A percentile compares a stretch with the other conserved stretches of the same genome.
Conservation (phyloP, 2,888 invertebrate species). For the Synanthedon tipuliformis region DNA sequence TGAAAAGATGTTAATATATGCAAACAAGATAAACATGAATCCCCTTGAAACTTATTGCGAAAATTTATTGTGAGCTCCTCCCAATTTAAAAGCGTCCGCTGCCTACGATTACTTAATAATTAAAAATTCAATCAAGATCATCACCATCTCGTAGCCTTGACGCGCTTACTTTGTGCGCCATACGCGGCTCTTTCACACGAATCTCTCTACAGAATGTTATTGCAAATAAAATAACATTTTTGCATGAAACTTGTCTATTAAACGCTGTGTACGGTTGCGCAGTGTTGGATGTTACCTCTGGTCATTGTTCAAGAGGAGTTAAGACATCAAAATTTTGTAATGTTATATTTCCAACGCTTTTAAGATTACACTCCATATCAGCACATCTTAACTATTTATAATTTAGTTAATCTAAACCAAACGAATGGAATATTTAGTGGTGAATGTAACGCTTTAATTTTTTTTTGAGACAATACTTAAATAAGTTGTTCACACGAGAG, state of each 20-base stretch:
- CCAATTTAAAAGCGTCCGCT: constrained; percentile 8
- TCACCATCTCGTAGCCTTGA: constrained; percentile 36
- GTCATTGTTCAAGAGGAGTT: constrained; percentile 48
- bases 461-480: constrained; percentile 16
- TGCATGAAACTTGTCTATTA: constrained; percentile 26
- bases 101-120: constrained; percentile 23
- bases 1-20: background rate
- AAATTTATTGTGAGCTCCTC: background rate
- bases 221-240: constrained; percentile 21
- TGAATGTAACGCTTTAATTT: constrained; percentile 19
- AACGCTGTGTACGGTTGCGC: constrained; percentile 26
- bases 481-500: background rate
- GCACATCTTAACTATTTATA: constrained; percentile 43
- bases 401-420: constrained; percentile 21
- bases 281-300: constrained; percentile 21
- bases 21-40: background rate
- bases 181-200: background rate
- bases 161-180: constrained; percentile 12
- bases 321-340: constrained; percentile 42
- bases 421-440: constrained; percentile 11
- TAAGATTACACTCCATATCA: constrained; percentile 24
- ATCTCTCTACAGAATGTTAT: constrained; percentile 13
- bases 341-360: constrained; percentile 32
- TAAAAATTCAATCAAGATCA: constrained; percentile 28
- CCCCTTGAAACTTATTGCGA: constrained; percentile 8